Conservation (phyloP, 2,113 vertebrate species). For the Oceanites oceanicus region DNA sequence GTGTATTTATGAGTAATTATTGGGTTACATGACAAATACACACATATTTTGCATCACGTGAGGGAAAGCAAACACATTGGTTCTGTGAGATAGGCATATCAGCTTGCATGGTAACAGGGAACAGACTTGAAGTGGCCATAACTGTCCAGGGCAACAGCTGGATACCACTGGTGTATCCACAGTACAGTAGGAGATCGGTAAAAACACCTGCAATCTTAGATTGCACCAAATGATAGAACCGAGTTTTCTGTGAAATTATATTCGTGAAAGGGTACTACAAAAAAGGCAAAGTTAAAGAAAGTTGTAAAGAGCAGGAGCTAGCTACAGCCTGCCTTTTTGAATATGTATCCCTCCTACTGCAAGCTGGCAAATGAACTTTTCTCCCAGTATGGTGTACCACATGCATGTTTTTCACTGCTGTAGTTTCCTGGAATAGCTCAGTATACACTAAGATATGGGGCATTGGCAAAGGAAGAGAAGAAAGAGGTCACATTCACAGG, state of each 20-base stretch:
- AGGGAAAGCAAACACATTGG: neutral
- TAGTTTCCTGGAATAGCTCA: neutral
- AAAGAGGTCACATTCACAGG: neutral
- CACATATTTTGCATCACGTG: neutral
- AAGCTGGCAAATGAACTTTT: constrained; percentile 7
- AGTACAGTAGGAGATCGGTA: neutral
- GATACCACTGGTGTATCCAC: neutral
- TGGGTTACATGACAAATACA: neutral
- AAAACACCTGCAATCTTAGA: neutral
- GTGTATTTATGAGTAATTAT: neutral
- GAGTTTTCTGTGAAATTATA: neutral
- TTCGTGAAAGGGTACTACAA: neutral
- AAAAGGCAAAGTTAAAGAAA: neutral
- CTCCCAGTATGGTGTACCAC: neutral
- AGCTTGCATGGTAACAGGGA: neutral
- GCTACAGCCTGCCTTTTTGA: neutral
- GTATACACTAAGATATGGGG: neutral
- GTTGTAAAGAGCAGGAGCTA: neutral
- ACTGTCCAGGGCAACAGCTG: neutral
- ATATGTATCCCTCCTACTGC: constrained; percentile 10
- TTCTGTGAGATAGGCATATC: neutral
- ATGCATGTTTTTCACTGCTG: neutral
- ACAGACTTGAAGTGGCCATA: neutral
- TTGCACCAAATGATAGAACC: neutral
- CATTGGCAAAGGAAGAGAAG: neutral